Evolutionary conservation across 2,113 vertebrate genomes (phyloP).

Genomic region (Thomomys bottae): DNA sequence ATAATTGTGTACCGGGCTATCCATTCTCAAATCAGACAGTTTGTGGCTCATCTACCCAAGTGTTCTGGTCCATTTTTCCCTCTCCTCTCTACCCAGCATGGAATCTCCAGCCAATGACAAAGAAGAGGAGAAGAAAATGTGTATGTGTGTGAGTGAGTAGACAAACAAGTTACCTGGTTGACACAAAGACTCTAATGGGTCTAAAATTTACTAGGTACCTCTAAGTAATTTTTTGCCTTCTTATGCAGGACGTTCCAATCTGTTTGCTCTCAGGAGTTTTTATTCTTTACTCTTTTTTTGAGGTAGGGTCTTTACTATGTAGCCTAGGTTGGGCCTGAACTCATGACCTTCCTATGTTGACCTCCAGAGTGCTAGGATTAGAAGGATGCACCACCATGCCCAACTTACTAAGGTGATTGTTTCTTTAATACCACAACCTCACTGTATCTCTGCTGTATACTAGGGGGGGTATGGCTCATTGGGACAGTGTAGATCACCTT

Average conservation of each 20-base stretch:
- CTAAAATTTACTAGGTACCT: neutral
- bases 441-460: neutral
- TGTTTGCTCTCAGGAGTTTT: neutral
- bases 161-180: neutral
- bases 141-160: neutral
- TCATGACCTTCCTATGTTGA: too few species aligned
- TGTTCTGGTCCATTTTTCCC: slow-evolving; percentile 18
- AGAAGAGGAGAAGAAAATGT: neutral
- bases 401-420: neutral
- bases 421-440: too few species aligned
- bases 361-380: neutral
- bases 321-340: neutral
- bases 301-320: neutral
- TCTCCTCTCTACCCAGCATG: neutral
- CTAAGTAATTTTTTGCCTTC: neutral
- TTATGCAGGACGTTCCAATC: neutral
- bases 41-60: neutral
- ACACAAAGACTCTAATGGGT: neutral
- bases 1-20: slow-evolving; percentile 25
- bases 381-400: neutral
- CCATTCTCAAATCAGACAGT: slow-evolving; percentile 48
- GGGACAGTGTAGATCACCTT: neutral
- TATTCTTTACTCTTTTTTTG: neutral
- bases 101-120: neutral
- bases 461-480: neutral